A percentile compares a stretch with the other conserved stretches of the same genome.
Evolutionary conservation across 2,113 vertebrate species (phyloP).

Genomic region (Pluvialis apricaria): DNA sequence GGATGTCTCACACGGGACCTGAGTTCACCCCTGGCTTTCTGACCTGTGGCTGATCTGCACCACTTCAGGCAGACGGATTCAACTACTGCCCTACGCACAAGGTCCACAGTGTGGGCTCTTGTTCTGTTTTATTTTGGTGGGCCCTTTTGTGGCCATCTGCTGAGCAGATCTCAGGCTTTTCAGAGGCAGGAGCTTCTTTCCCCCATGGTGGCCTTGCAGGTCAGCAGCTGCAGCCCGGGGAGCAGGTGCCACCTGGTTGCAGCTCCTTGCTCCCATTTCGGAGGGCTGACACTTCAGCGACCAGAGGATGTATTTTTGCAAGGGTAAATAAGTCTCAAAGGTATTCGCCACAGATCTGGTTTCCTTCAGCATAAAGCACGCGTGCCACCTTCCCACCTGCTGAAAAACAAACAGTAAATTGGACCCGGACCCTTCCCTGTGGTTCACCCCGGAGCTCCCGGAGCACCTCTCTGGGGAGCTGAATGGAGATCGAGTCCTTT

Average conservation of each 20-base stretch:
- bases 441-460: neutral
- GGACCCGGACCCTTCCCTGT: neutral
- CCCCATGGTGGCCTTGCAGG: rapidly evolving
- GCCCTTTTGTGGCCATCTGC: neutral
- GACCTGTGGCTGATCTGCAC: neutral
- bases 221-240: neutral
- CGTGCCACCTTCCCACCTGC: neutral
- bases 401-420: neutral
- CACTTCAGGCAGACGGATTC: neutral
- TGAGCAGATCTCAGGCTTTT: neutral
- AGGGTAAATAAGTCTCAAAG: neutral
- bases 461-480: neutral
- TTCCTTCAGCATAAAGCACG: neutral
- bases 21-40: neutral
- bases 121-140: neutral
- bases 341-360: neutral
- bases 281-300: neutral
- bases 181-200: neutral
- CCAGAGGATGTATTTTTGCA: neutral
- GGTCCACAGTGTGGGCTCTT: rapidly evolving
- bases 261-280: neutral
- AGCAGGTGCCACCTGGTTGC: neutral
- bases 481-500: neutral
- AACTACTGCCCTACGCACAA: neutral
- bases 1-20: no score